Evolutionary conservation across 2,888 invertebrate species (phyloP), one percentile per base, ranked within the genome.

Genomic region (Lepidochrysops patricia): DNA sequence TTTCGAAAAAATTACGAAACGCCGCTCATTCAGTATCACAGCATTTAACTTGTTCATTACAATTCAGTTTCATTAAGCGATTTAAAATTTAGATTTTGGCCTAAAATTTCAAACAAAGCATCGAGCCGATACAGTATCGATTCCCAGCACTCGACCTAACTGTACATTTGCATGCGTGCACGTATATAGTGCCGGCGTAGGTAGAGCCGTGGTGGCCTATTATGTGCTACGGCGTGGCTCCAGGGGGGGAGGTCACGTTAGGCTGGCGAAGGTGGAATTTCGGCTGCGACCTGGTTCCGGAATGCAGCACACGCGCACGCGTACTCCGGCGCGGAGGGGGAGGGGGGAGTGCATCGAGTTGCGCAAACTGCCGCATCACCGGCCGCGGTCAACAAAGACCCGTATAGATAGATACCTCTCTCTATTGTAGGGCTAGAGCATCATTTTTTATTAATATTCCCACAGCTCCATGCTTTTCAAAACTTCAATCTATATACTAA

Each of bases 101-200:
- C 63, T 61, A 61, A 65, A 65, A 62, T 34, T 61, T 61, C 61
- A 62, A 64, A 62, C 61, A 66, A 63, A 66, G 63, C 64, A 63
- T 61, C 61, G 66, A 66, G 69, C 68, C 76, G 72, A 78, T 78
- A 82, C 76, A 69, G 73, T 85, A 86, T 86, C 80, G 86, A 85
- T 77, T 75, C 77, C 78, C 75, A 78, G 72, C 73, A 71, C 80
- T 73, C 78, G 75, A 73, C 72, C 80, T 86, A 87, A 87, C 86
- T 84, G 87, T 89, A 86, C 75, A 86, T 87, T 87, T 87, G 87
- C 88, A 88, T 89, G 84, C 86, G 82, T 88, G 87, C 88, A 88
- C 80, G 80, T 82, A 82, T 74, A 77, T 66, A 58, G 27, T 57
- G 57, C 65, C 65, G 62, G 57, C 32, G 2, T 58, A 49, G 26